Evolutionary conservation across 1,140 invertebrate genomes (phyloP).

Genomic region (Chionoecetes opilio): DNA sequence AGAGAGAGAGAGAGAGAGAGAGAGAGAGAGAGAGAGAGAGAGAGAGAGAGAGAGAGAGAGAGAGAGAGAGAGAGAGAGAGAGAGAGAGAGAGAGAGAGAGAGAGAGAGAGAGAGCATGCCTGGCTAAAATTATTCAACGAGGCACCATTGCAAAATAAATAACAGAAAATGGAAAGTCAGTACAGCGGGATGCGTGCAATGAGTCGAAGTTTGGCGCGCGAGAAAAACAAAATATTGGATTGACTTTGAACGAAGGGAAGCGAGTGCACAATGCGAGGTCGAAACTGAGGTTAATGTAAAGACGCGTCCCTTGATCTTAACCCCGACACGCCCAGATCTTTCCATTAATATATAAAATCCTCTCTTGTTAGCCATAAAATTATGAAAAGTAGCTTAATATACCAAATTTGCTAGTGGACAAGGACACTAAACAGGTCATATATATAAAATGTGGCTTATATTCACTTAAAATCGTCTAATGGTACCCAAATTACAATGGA

Average conservation of each 20-base stretch:
- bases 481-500: no score
- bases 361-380: no score
- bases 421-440: no score
- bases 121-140: neutral
- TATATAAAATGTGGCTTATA: no score
- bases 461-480: no score
- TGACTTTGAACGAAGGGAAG: neutral
- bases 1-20: neutral
- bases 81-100: slow-evolving; percentile 27
- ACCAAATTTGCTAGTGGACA: no score
- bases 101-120: slow-evolving; percentile 16
- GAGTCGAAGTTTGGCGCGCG: neutral
- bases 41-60: slow-evolving; percentile 8
- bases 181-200: neutral
- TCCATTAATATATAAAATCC: no score
- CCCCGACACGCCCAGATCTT: no score
- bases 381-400: no score
- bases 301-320: no score
- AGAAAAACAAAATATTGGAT: neutral
- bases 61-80: slow-evolving; percentile 27
- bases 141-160: neutral
- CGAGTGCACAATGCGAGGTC: neutral
- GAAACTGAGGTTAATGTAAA: neutral
- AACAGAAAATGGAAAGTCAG: neutral
- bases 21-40: slow-evolving; percentile 8